Evolutionary conservation across 2,113 vertebrate genomes (phyloP), one percentile per base, ranked within the genome.

Genomic region (Cyanoliseus patagonus): DNA sequence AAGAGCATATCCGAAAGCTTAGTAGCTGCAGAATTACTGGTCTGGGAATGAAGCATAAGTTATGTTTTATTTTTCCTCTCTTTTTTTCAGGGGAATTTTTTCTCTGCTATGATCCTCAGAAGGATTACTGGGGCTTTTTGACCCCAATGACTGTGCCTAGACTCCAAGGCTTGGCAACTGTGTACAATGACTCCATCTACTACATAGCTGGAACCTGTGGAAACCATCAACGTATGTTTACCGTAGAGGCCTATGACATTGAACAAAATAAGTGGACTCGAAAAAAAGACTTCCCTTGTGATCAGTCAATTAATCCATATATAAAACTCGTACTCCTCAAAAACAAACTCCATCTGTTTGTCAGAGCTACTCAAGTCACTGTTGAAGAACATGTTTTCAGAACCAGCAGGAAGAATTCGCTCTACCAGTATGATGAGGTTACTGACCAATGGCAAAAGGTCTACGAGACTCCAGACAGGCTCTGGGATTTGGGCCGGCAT

Each of bases 401-500:
- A 97, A 99, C 99, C 98, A 99, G 99, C 98, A 99, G 99, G 93
- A 99, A 99, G 98, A 99, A 99, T 98, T 99, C 99, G 2, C 99
- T 99, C 88, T 99, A 99, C 97, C 99, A 99, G 91, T 99, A 99
- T 6, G 98, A 99, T 8, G 99, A 99, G n/a, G 98, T 98, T 90
- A 91, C 98, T 37, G 99, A 99, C 88, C 88, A 98, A 6, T 99
- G 99, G 99, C 98, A 98, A 92, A 99, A 99, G 97, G 97, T 99
- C 12, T 99, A 99, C 0, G 99, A 99, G 97, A 99, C 99, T 57
- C 99, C 99, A 5, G 99, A 99, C 91, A 99, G 99, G 88, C 99
- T 99, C 97, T 99, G 99, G 99, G 99, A 99, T 98, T 98, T 99
- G 57, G 99, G 99, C 92, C 99, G 99, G 97, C 99, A 99, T 98